Evolutionary conservation across 2,113 vertebrate genomes (phyloP), one percentile per base, ranked within the genome.

Genomic region (Hyperopisus bebe): DNA sequence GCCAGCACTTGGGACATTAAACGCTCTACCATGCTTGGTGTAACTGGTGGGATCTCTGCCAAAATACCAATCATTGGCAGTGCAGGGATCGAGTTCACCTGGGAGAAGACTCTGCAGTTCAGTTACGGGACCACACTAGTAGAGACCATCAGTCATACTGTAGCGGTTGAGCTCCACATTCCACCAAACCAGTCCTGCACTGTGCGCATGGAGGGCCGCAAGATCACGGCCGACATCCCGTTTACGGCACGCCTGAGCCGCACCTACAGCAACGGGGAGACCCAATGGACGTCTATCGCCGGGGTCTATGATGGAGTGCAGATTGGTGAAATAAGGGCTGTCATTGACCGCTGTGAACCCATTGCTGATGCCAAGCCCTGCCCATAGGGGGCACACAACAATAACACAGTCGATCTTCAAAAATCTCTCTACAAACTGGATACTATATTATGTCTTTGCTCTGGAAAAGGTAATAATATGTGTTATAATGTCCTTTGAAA

Each of bases 51-150:
- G 89, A 95, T 96, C 93, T 94, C 94, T 0, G 94, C 94, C 0
- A 92, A 95, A 0, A 96, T 96, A 89, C 95, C 96, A 6, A 90
- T 96, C 0, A 93, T 95, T 66, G 87, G 87, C 87, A 93, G 93
- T 0, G 94, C 82, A 0, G 94, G 94, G 7, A 92, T 96, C 0
- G 95, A 94, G 89, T 90, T 96, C 55, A 84, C 94, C 0, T 93
- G 83, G 0, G 94, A 96, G 92, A 95, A 95, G 90, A 95, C 94
- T 0, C 91, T 95, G 24, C 91, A 94, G 93, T 95, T 96, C 90
- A 90, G 88, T 0, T 92, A 92, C 4, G 95, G 95, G 62, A 96
- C 95, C 89, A 95, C 94, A 0, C 0, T 93, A 86, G 92, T 94
- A 39, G 95, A 95, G 91, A 19, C 92, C 0, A 84, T 95, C 39